Evolutionary conservation across 2,797 vertebrate genomes (phyloP).

Genomic region (Helicolenus hilgendorfi): DNA sequence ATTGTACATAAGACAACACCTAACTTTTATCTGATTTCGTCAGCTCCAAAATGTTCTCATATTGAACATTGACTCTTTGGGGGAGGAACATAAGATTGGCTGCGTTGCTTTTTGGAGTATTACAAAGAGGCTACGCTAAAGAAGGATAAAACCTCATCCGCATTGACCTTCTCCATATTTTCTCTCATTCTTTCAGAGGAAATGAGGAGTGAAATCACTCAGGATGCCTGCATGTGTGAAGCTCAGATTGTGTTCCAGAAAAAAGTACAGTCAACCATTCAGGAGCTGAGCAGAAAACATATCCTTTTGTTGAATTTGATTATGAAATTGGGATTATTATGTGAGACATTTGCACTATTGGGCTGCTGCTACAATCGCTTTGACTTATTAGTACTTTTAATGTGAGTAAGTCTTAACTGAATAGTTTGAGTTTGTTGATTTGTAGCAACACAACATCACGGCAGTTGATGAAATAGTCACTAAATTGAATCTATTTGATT

Average conservation of each 20-base stretch:
- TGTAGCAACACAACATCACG: background rate
- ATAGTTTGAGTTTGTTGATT: background rate
- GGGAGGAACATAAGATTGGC: background rate
- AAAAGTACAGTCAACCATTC: conserved; percentile 91
- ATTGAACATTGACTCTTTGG: background rate
- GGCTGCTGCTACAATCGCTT: background rate
- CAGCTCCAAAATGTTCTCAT: background rate
- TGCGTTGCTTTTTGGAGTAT: background rate
- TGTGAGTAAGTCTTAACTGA: background rate
- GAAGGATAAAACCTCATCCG: background rate
- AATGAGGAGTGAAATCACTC: conserved; percentile 86
- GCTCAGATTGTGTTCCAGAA: conserved; percentile 94
- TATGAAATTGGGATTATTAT: background rate
- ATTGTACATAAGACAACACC: background rate
- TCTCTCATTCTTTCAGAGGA: conserved; percentile 86
- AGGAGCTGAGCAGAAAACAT: conserved; percentile 93
- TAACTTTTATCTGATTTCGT: background rate
- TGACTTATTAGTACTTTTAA: background rate
- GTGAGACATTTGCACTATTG: background rate
- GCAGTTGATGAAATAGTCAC: no score
- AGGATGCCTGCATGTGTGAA: conserved; percentile 95
- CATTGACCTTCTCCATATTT: background rate
- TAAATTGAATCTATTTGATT: no score
- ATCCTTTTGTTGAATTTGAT: conserved; percentile 91
- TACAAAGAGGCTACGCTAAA: background rate